phyloP scores from a whole-genome alignment of 2,797 vertebrate genomes.

The Sardinella longiceps region DNA sequence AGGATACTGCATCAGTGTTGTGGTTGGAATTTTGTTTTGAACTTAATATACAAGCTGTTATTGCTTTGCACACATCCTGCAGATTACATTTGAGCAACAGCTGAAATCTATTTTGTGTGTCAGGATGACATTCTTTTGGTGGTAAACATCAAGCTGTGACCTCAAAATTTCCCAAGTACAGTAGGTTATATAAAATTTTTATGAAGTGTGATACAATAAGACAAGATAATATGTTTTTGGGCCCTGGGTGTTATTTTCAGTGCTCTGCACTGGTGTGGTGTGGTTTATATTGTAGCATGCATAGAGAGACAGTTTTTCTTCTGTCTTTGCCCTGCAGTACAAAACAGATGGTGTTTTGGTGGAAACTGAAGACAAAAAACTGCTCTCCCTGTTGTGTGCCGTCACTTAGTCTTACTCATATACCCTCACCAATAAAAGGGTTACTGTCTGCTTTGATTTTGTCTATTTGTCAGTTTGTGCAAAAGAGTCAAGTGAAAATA shows the following conservation, averaged over 20 bases:
- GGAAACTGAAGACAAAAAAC: not conserved
- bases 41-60: not conserved
- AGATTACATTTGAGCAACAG: not conserved
- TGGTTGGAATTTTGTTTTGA: not conserved
- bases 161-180: constrained; percentile 20
- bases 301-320: not conserved
- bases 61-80: not conserved
- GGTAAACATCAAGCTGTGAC: constrained; percentile 28
- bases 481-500: not conserved
- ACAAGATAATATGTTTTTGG: constrained; percentile 35
- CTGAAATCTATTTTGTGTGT: constrained; percentile 26
- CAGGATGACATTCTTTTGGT: constrained; percentile 13
- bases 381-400: not conserved
- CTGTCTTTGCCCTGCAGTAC: not conserved
- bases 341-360: constrained; percentile 17
- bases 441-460: not conserved
- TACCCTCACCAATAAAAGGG: not conserved
- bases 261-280: not conserved
- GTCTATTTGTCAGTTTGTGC: not conserved
- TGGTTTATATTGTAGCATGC: not conserved
- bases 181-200: constrained; percentile 20
- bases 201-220: constrained; percentile 23
- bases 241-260: constrained; percentile 26
- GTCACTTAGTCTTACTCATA: constrained; percentile 8
- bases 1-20: not conserved